Conservation (phyloP, 2,888 invertebrate genomes). For the Heliconius ethilla region DNA sequence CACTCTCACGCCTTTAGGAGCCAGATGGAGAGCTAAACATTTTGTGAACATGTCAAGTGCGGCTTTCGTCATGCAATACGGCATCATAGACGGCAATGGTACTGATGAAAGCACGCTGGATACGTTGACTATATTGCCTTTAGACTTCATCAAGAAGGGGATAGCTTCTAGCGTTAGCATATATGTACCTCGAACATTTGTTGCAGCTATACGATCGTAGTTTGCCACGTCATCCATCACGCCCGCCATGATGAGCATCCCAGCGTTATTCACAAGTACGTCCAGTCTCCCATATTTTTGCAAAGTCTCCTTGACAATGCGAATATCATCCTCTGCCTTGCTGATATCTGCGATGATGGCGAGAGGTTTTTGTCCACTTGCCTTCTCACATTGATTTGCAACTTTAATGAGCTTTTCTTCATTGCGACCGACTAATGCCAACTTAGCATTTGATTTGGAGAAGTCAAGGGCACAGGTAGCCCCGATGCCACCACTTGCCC, state of each 20-base stretch:
- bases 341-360: slow-evolving; percentile 64
- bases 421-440: slow-evolving; percentile 65
- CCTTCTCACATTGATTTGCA: slow-evolving; percentile 57
- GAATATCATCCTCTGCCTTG: slow-evolving; percentile 56
- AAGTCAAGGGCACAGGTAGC: slow-evolving; percentile 64
- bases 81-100: slow-evolving; percentile 57
- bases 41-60: slow-evolving; percentile 70
- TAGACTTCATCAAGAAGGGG: slow-evolving; percentile 59
- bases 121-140: slow-evolving; percentile 67
- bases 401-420: slow-evolving; percentile 58
- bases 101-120: slow-evolving; percentile 63
- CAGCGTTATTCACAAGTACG: slow-evolving; percentile 68
- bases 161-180: slow-evolving; percentile 58
- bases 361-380: slow-evolving; percentile 57
- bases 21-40: slow-evolving; percentile 64
- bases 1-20: slow-evolving; percentile 63
- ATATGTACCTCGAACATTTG: slow-evolving; percentile 66
- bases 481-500: slow-evolving; percentile 72
- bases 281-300: slow-evolving; percentile 59
- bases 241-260: slow-evolving; percentile 54
- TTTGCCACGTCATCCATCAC: slow-evolving; percentile 53
- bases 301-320: slow-evolving; percentile 60
- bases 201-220: slow-evolving; percentile 62
- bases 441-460: slow-evolving; percentile 59
- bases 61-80: slow-evolving; percentile 71